Evolutionary conservation across 2,888 invertebrate genomes (phyloP).

Genomic region (Netelia inedita): DNA sequence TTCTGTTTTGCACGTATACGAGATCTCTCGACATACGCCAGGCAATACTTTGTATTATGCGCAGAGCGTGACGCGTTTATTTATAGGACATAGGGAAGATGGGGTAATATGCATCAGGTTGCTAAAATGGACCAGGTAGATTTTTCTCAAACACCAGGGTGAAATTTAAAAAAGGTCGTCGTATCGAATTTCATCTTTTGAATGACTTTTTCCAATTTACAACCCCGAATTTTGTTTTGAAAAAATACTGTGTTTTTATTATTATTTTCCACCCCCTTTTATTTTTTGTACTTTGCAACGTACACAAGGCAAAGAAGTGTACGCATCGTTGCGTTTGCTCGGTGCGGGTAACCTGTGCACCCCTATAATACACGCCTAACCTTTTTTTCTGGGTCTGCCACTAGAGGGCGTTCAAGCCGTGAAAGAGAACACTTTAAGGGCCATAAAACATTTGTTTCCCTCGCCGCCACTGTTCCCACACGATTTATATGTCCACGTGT

Average conservation of each 20-base stretch:
- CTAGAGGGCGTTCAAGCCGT: slow-evolving; percentile 68
- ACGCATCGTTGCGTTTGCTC: slow-evolving; percentile 58
- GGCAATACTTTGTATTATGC: slow-evolving; percentile 25
- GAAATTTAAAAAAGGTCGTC: too few relatives aligned
- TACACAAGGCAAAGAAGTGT: slow-evolving; percentile 53
- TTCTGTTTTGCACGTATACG: slow-evolving; percentile 68
- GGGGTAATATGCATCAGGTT: too few relatives aligned
- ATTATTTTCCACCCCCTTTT: too few relatives aligned
- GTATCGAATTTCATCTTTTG: too few relatives aligned
- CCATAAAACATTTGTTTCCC: slow-evolving; percentile 84
- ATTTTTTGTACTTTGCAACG: too few relatives aligned
- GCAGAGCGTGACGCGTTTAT: not conserved
- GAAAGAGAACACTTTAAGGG: slow-evolving; percentile 80
- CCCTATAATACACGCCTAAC: slow-evolving; percentile 59
- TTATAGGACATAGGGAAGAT: not conserved
- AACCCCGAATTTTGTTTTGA: too few relatives aligned
- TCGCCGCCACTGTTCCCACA: slow-evolving; percentile 70
- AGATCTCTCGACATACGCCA: slow-evolving; percentile 56
- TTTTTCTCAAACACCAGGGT: too few relatives aligned
- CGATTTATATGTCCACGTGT: slow-evolving; percentile 50
- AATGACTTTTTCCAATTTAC: too few relatives aligned
- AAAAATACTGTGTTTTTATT: too few relatives aligned
- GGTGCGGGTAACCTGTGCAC: slow-evolving; percentile 65
- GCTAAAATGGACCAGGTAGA: too few relatives aligned
- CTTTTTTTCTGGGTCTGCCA: slow-evolving; percentile 54